Evolutionary conservation across 1,140 invertebrate species (phyloP), one percentile per base, ranked within the genome.

Genomic region (Tetraneura akinire): DNA sequence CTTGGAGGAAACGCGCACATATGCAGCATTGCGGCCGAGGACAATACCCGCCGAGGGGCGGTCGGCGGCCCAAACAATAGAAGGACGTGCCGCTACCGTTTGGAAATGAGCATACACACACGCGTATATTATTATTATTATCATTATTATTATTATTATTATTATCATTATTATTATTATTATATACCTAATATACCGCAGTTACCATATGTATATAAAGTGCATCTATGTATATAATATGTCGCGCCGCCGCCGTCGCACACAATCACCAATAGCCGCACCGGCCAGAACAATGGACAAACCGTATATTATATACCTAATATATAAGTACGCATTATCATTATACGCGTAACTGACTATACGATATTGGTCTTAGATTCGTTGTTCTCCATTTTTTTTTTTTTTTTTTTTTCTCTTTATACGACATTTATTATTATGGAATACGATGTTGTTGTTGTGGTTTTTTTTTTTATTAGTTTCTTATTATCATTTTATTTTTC

Each of bases 71-170:
- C 45, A 6, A 60, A 78, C 74, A 78, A 78, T 78, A 62, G 74
- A 78, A 78, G 74, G 74, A 78, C 74, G 74, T 78, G 74, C 74
- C 55, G 74, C 74, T 78, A 78, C 74, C 74, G 74, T 78, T 78
- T 78, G 74, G 53, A 78, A 62, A 1, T 57, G 73, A 76, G n/a
- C n/a, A n/a, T n/a, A n/a, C n/a, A n/a, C n/a, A n/a, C n/a, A n/a
- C n/a, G n/a, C n/a, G n/a, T n/a, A n/a, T n/a, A n/a, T n/a, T n/a
- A n/a, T n/a, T n/a, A n/a, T n/a, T n/a, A n/a, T n/a, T n/a, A n/a
- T n/a, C n/a, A n/a, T n/a, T n/a, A n/a, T n/a, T n/a, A n/a, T n/a
- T n/a, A n/a, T n/a, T n/a, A n/a, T n/a, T n/a, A n/a, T n/a, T n/a
- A n/a, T n/a, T n/a, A n/a, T n/a, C n/a, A n/a, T n/a, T n/a, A n/a